Base-by-base conservation (phyloP, 2,797 vertebrate species). In the Orestias chungarensis region DNA sequence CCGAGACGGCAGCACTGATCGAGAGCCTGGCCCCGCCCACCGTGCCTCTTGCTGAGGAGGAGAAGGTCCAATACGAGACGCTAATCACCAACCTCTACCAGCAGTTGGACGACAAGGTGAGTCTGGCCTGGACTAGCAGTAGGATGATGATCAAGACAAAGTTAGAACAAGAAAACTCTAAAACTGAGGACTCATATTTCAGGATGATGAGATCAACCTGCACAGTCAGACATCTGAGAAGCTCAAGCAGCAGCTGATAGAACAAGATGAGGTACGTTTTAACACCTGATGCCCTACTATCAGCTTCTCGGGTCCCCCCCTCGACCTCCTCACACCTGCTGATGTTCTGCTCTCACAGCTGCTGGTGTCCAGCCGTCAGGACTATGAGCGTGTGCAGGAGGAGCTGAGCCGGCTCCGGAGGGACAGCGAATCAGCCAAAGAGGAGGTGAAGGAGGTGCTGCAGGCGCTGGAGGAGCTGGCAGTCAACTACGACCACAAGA, bases 191-290 rank as follows among this genome's bases (percentile, higher is more conserved):
- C 25, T 79, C 9, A 6, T 81, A 50, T 73, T 93, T 83, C 89
- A 99, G 97, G 97, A 99, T 76, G 97, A 99, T 70, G 97, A 99
- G 91, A 97, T 99, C 89, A 98, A 99, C 89, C 97, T 97, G 66
- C 97, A 99, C 82, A 97, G 97, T 92, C 97, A 99, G 91, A 44
- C 95, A 76, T 94, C 93, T 17, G 97, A 98, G 81, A 95, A 94
- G 64, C 87, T 99, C 20, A 97, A 96, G 78, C 95, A 97, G 76
- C 97, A 98, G 94, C 96, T 98, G 94, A 84, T 95, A 66, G 97
- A 98, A 71, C 97, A 99, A 91, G 97, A 99, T 47, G 97, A 99
- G 96, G 97, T 98, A 91, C 94, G 85, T 76, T 27, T n/a, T n/a
- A n/a, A n/a, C 17, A 25, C 7, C 47, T 38, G 38, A 59, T 27